Evolutionary conservation across 2,797 vertebrate genomes (phyloP).

Genomic region (Morus bassanus): DNA sequence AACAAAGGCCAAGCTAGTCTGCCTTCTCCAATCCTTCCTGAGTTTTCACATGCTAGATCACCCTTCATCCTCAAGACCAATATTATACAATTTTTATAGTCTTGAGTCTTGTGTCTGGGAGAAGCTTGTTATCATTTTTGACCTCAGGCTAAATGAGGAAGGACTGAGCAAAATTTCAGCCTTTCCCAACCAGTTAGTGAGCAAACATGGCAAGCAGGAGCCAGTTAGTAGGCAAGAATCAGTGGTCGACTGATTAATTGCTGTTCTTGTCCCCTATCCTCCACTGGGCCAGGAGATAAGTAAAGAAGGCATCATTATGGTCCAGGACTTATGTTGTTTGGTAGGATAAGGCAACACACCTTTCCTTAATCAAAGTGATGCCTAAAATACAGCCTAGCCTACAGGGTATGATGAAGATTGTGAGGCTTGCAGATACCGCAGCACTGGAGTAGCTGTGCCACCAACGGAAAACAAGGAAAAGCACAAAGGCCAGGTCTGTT

Average conservation of each 20-base stretch:
- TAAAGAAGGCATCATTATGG: not conserved
- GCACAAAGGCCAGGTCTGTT: not conserved
- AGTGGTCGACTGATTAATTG: not conserved
- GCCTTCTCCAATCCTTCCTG: not conserved
- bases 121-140: not conserved
- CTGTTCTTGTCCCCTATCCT: not conserved
- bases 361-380: not conserved
- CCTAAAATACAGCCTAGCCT: not conserved
- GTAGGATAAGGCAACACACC: not conserved
- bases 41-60: not conserved
- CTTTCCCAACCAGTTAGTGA: not conserved
- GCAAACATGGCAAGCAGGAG: not conserved
- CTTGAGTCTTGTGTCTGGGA: not conserved
- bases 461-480: not conserved
- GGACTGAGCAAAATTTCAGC: not conserved
- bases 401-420: not conserved
- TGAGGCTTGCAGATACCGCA: not conserved
- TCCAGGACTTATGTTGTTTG: not conserved
- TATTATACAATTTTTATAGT: not conserved
- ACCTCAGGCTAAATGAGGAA: not conserved
- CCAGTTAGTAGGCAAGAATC: not conserved
- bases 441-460: not conserved
- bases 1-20: not conserved
- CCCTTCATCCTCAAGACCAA: not conserved
- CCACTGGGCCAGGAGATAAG: not conserved